These are phyloP conservation scores for Notarius lentiginosus DNA, from an alignment of 2,113 vertebrate genomes.

Conservation along the genomic window DNA sequence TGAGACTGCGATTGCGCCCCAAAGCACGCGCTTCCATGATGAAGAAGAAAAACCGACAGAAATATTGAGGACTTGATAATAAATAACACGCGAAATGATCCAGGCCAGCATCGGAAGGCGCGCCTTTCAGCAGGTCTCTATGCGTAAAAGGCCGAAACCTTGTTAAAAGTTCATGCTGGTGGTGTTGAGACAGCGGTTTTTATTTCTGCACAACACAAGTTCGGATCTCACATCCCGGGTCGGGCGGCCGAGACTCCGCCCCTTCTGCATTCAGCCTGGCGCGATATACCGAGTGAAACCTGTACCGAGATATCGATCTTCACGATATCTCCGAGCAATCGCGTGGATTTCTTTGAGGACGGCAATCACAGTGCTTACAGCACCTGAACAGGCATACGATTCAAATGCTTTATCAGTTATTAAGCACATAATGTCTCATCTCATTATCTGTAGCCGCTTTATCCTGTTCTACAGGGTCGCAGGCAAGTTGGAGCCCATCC, in stretches of 20 bases:
- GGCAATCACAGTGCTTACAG: not conserved
- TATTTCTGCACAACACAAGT: conserved; percentile 54
- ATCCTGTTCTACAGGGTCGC: too few relatives aligned
- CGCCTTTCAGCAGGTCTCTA: conserved; percentile 38
- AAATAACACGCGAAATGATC: conserved; percentile 56
- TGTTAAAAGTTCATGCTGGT: conserved; percentile 55
- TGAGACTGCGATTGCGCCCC: conserved; percentile 60
- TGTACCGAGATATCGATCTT: not conserved
- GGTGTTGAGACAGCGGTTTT: conserved; percentile 55
- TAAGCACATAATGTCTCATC: not conserved
- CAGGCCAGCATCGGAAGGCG: conserved; percentile 70
- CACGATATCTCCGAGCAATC: not conserved
- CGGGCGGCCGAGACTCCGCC: conserved; percentile 17
- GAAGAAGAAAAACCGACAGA: conserved; percentile 50
- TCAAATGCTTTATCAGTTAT: not conserved
- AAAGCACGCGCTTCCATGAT: conserved; percentile 73
- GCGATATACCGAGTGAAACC: not conserved
- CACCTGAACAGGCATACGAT: not conserved
- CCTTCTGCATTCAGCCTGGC: not conserved
- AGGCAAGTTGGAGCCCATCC: too few relatives aligned
- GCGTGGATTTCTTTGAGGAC: not conserved
- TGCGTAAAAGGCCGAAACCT: conserved; percentile 49
- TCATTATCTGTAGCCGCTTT: too few relatives aligned
- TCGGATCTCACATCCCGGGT: conserved; percentile 60
- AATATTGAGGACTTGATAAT: conserved; percentile 58